Conservation (phyloP, 2,888 invertebrate genomes). For the Andricus curvator region DNA sequence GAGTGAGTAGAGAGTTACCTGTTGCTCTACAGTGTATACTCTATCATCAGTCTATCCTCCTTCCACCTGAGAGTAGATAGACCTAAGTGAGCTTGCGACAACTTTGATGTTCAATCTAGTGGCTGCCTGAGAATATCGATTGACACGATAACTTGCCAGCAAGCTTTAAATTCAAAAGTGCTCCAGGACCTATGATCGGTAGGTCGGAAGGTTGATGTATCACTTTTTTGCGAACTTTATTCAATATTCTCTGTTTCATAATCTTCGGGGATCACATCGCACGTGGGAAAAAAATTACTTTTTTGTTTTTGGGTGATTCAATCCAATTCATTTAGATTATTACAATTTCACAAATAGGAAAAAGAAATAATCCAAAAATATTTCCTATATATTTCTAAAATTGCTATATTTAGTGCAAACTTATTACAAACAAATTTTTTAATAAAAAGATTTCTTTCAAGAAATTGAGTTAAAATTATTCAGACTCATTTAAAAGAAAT, state of each 20-base stretch:
- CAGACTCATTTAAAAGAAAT: no score
- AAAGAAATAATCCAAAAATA: no score
- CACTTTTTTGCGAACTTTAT: neutral
- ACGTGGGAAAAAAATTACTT: no score
- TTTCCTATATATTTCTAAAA: no score
- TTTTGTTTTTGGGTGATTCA: no score
- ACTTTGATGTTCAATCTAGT: constrained; percentile 27
- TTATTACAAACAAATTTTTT: no score
- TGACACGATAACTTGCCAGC: neutral
- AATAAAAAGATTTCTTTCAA: no score
- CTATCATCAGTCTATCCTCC: neutral
- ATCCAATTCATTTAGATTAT: no score
- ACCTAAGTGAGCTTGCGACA: constrained; percentile 22
- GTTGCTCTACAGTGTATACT: constrained; percentile 20
- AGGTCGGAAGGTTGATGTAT: neutral
- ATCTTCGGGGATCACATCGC: no score
- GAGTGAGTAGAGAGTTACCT: constrained; percentile 13
- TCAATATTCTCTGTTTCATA: neutral
- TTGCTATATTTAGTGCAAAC: no score
- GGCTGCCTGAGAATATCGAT: constrained; percentile 10
- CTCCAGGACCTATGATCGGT: neutral
- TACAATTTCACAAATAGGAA: no score
- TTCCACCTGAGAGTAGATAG: neutral
- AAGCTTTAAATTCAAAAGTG: neutral
- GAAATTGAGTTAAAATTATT: no score